Evolutionary conservation across 2,113 vertebrate genomes (phyloP), one percentile per base, ranked within the genome.

Genomic region (Thunnus thynnus): DNA sequence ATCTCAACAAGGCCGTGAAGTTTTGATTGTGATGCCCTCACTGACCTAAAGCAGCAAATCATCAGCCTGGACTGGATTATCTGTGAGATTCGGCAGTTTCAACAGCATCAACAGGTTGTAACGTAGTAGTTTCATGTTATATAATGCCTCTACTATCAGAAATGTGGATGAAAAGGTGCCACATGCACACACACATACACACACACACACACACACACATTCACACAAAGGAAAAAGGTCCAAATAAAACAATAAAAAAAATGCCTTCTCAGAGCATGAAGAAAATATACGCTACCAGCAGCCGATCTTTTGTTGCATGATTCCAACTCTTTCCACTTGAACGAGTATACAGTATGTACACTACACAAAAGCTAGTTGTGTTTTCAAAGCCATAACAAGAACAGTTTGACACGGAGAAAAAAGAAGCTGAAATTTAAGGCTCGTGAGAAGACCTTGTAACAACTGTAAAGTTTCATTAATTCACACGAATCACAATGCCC

Each of bases 31-130:
- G 41, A 57, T 32, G 32, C 50, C 52, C 32, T 78, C 10, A 5
- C 56, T 65, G 63, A 76, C 80, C 72, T 46, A 79, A 82, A 91
- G 84, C 87, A 89, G 87, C 80, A 87, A 60, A 76, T 9, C 36
- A 8, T 41, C 36, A 6, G 36, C 36, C 36, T 36, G 52, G 27
- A 78, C 25, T 55, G 18, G 60, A 78, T 69, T 20, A 83, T 84
- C 50, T 9, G 46, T 62, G 69, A 85, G 14, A 56, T 68, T 88
- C 70, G 76, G 69, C 74, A 82, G 68, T 12, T 69, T 83, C 71
- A 66, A 78, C 48, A 79, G 56, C 5, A 55, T 73, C 44, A 44
- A 72, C 47, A 64, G 44, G 32, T 20, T 70, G 48, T 63, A 72
- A 79, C 27, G 2, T 51, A 46, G 13, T 27, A 57, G 46, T 74